Evolutionary conservation across 2,113 vertebrate genomes (phyloP), one percentile per base, ranked within the genome.

Genomic region (Mobula birostris): DNA sequence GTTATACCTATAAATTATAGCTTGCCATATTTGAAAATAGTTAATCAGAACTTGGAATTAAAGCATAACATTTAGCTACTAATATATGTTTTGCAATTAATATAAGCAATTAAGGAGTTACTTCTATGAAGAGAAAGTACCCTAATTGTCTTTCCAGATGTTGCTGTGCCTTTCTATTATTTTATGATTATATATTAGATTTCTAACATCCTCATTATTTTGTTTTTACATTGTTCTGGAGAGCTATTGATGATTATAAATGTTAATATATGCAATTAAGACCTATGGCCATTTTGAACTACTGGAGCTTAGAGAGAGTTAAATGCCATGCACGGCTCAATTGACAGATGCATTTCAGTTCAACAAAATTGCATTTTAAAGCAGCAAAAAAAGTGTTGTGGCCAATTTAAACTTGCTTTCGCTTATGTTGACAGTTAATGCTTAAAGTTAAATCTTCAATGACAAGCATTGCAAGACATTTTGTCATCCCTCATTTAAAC

Each of bases 401-500:
- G 68, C 90, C 66, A 93, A 93, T 93, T 74, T 93, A 93, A 74
- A 76, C 68, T 76, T 76, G 56, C 91, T 76, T 93, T 93, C 21
- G 19, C 68, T 76, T 93, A 24, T 93, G 19, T 93, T 93, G 91
- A 93, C 91, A 93, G 90, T 93, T 93, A 93, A 93, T 40, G 90
- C 36, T 93, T 90, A 74, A 93, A 74, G 68, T 93, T 70, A 93
- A 93, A 93, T 93, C 91, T 19, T 93, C 36, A 74, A 5, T 72
- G 91, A 93, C 91, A 93, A 36, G 91, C 91, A 56, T 74, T 74
- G 91, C 70, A 27, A 93, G 91, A 76, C 36, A 76, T 76, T 93
- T 93, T 93, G 91, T 93, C 91, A 93, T 93, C 24, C 40, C 21
- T 93, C 68, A 93, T 93, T 93, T 93, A 93, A 93, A 93, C 91